These are phyloP conservation scores for Liparis tanakae DNA, from an alignment of 2,797 vertebrate genomes.

Conservation along the genomic window DNA sequence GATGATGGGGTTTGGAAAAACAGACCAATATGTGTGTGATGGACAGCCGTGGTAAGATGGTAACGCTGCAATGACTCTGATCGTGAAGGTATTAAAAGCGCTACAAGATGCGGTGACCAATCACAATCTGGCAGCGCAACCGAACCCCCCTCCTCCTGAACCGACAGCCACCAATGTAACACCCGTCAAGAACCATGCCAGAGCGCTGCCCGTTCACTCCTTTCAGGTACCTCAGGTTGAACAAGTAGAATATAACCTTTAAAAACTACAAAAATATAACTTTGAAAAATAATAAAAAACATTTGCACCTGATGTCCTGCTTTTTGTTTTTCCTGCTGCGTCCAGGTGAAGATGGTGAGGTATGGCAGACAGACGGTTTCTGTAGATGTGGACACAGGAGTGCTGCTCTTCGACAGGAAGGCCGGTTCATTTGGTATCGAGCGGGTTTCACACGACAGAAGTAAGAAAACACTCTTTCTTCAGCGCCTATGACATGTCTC, in stretches of 20 bases:
- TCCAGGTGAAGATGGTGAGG: constrained; percentile 84
- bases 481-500: rapidly evolving
- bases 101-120: constrained; percentile 84
- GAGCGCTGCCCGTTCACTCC: constrained; percentile 75
- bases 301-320: neutral
- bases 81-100: constrained; percentile 81
- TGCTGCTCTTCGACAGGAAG: constrained; percentile 83
- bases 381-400: constrained; percentile 82
- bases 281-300: neutral
- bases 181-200: constrained; percentile 62
- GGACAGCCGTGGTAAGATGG: neutral
- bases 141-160: constrained; percentile 70
- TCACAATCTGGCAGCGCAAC: constrained; percentile 83
- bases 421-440: constrained; percentile 77
- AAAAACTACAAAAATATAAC: neutral
- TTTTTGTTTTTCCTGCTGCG: constrained; percentile 2
- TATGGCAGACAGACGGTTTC: constrained; percentile 84
- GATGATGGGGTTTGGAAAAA: neutral
- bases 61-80: constrained; percentile 17
- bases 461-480: constrained; percentile 69
- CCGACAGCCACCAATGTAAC: constrained; percentile 37
- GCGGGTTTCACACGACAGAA: constrained; percentile 81
- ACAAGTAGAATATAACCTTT: neutral
- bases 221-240: constrained; percentile 78
- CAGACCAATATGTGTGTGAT: neutral